A percentile compares a stretch with the other conserved stretches of the same genome.
Conservation (phyloP, 2,888 invertebrate genomes). For the Polylopha cassiicola region DNA sequence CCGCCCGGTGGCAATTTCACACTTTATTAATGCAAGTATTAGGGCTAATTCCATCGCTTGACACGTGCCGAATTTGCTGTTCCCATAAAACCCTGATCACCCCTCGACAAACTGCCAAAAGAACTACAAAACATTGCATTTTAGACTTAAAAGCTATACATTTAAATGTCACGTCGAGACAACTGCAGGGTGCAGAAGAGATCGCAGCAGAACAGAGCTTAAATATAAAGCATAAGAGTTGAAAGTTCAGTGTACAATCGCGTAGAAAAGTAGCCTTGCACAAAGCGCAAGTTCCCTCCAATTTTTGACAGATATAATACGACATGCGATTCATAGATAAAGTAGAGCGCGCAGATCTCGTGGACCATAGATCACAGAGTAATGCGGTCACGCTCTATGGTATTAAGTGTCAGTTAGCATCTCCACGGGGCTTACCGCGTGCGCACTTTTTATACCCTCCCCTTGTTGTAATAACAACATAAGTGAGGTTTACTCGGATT, state of each 20-base stretch:
- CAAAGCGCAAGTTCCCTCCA: constrained; percentile 45
- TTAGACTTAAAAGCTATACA: constrained; percentile 36
- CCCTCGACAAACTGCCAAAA: constrained; percentile 33
- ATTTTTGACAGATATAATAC: constrained; percentile 56
- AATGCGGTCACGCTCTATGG: constrained; percentile 76
- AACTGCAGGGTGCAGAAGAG: constrained; percentile 2
- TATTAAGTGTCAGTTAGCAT: constrained; percentile 76
- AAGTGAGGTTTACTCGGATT: constrained; percentile 75
- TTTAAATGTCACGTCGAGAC: constrained; percentile 32
- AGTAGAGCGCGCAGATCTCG: constrained; percentile 47
- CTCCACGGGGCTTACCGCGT: constrained; percentile 68
- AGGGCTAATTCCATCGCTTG: constrained; percentile 71
- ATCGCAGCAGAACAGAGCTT: constrained; percentile 15
- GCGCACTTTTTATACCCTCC: constrained; percentile 59
- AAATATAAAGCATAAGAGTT: constrained; percentile 34
- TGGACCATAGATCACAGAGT: constrained; percentile 74
- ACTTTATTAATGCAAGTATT: constrained; percentile 77
- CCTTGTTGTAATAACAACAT: constrained; percentile 69
- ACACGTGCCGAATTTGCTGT: constrained; percentile 74
- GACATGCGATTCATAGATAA: constrained; percentile 61
- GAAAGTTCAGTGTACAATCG: constrained; percentile 9
- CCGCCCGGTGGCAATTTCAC: constrained; percentile 72
- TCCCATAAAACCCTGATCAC: constrained; percentile 64
- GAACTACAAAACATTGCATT: constrained; percentile 39
- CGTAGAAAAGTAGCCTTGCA: background rate